Percentiles rank a stretch among this genome's conserved stretches.
Conservation (phyloP, 2,797 vertebrate species). For the Lacerta agilis region DNA sequence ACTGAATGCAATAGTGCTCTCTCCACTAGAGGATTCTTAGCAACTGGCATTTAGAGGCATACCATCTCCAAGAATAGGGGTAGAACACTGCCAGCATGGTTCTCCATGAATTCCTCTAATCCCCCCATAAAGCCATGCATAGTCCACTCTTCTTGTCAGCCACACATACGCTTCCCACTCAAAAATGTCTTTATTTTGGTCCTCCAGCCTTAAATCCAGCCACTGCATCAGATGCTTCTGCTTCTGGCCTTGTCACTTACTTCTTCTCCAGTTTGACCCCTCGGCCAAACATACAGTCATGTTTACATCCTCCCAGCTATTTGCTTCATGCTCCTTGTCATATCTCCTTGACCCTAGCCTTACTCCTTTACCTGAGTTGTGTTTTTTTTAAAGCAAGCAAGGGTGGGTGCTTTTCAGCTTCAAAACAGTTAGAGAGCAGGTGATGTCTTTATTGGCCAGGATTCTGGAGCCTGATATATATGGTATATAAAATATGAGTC, state of each 20-base stretch:
- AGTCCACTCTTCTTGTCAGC: not conserved
- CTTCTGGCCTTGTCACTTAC: not conserved
- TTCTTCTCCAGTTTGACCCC: not conserved
- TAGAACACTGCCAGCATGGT: too few species aligned
- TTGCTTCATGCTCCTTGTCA: not conserved
- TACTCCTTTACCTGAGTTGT: not conserved
- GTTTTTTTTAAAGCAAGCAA: constrained; percentile 16
- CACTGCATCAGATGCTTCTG: not conserved
- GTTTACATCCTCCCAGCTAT: not conserved
- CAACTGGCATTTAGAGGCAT: too few species aligned
- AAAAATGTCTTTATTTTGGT: not conserved
- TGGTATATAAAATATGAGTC: constrained; percentile 28
- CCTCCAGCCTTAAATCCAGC: not conserved
- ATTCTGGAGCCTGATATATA: not conserved
- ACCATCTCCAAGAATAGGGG: too few species aligned
- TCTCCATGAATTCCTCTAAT: too few species aligned
- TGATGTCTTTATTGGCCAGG: not conserved
- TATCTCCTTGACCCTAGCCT: not conserved
- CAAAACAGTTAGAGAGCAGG: not conserved
- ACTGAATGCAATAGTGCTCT: too few species aligned
- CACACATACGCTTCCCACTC: not conserved
- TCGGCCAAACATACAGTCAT: not conserved
- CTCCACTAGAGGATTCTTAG: too few species aligned
- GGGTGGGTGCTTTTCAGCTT: constrained; percentile 14
- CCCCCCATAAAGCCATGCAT: too few species aligned